These are phyloP conservation scores for Aplidium turbinatum DNA, from an alignment of 23 tunicate genomes.

Conservation along the genomic window DNA sequence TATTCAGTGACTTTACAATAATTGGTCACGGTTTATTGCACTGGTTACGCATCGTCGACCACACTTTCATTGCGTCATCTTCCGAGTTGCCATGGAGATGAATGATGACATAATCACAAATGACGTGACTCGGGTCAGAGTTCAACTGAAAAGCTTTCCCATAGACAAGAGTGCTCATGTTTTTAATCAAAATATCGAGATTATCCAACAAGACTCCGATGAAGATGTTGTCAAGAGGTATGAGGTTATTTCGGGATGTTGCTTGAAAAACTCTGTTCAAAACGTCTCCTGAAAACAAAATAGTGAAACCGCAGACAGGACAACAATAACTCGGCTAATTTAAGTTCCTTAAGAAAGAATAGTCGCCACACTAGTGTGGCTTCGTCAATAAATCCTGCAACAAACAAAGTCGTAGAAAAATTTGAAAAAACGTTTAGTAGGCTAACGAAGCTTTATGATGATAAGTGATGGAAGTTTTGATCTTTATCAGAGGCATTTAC, in stretches of 20 bases:
- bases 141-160: slow-evolving; percentile 30
- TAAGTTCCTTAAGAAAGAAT: no score
- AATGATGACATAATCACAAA: slow-evolving; percentile 42
- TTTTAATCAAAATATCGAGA: slow-evolving; percentile 26
- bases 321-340: no score
- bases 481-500: no score
- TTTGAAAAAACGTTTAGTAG: no score
- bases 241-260: not conserved
- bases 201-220: slow-evolving; percentile 44
- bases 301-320: no score
- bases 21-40: slow-evolving; percentile 25
- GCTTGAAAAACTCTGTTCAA: slow-evolving; percentile 1
- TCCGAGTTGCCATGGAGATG: slow-evolving; percentile 47
- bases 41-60: slow-evolving; percentile 41
- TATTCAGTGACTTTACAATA: no score
- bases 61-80: slow-evolving; percentile 14
- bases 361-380: no score
- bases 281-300: slow-evolving; percentile 61
- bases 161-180: slow-evolving; percentile 30
- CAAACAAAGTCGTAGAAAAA: no score
- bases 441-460: no score
- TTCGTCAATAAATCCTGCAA: no score
- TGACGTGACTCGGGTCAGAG: not conserved
- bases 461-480: no score
- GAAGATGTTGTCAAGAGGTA: slow-evolving; percentile 75